Conservation (phyloP, 2,797 vertebrate genomes). For the Atherinosoma microstoma region DNA sequence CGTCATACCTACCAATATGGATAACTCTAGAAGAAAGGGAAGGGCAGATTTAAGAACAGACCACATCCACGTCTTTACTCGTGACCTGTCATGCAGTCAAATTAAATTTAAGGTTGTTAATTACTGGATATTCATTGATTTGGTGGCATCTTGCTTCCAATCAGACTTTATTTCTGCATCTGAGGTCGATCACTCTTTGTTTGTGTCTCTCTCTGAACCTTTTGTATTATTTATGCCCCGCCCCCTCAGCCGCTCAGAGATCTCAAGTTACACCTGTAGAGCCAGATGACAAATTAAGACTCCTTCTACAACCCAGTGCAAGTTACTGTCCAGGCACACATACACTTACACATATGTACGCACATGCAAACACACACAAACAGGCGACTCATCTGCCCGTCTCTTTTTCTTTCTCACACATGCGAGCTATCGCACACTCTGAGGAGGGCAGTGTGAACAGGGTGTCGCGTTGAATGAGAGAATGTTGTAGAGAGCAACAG, state of each 20-base stretch:
- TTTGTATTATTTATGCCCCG: conserved; percentile 83
- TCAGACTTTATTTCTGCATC: conserved; percentile 51
- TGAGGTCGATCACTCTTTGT: conserved; percentile 42
- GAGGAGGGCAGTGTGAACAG: conserved; percentile 60
- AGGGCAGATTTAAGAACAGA: conserved; percentile 26
- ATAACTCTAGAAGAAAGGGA: conserved; percentile 12
- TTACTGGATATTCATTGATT: conserved; percentile 19
- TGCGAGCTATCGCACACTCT: conserved; percentile 48
- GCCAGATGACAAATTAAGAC: conserved; percentile 85
- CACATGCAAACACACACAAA: conserved; percentile 29
- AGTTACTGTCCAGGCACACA: conserved; percentile 65
- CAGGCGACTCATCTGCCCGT: conserved; percentile 40
- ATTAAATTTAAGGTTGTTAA: conserved; percentile 11
- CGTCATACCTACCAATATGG: conserved; percentile 7
- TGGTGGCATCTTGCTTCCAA: conserved; percentile 36
- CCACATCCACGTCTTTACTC: background rate
- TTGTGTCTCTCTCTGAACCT: conserved; percentile 54
- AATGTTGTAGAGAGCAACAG: conserved; percentile 61
- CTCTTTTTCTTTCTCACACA: conserved; percentile 37
- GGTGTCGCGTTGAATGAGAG: conserved; percentile 64
- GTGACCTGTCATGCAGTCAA: background rate
- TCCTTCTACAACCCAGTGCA: conserved; percentile 74
- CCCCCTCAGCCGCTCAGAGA: conserved; percentile 68
- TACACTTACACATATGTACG: conserved; percentile 27
- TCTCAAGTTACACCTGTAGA: conserved; percentile 80